Evolutionary conservation across 2,113 vertebrate genomes (phyloP).

Genomic region (Gobius niger): DNA sequence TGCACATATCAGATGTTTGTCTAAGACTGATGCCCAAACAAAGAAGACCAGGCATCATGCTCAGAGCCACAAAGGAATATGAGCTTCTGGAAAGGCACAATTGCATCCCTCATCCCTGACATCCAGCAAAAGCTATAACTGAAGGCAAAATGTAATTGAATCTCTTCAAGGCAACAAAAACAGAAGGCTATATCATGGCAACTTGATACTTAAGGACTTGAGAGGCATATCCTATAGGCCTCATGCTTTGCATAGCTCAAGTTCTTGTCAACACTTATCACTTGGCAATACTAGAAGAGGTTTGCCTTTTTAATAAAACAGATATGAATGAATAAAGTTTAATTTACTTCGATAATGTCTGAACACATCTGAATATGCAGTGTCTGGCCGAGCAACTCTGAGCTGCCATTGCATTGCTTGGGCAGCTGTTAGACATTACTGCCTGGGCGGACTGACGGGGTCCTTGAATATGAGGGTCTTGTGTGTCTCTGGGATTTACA

Average conservation of each 20-base stretch:
- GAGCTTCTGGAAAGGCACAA: slow-evolving; percentile 24
- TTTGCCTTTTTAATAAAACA: slow-evolving; percentile 3
- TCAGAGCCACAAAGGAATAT: slow-evolving; percentile 22
- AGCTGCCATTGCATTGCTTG: slow-evolving; percentile 49
- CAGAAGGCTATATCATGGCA: slow-evolving; percentile 8
- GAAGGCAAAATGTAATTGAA: not conserved
- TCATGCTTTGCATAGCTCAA: not conserved
- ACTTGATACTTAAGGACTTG: slow-evolving; percentile 3
- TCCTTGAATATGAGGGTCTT: slow-evolving; percentile 55
- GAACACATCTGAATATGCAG: slow-evolving; percentile 48
- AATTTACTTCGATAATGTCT: slow-evolving; percentile 30
- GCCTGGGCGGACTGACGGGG: slow-evolving; percentile 45
- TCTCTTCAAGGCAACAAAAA: slow-evolving; percentile 21
- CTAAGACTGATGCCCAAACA: slow-evolving; percentile 25
- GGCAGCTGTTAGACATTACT: slow-evolving; percentile 77
- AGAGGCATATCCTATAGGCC: not conserved
- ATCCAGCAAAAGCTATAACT: slow-evolving; percentile 1
- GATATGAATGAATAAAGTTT: slow-evolving; percentile 35
- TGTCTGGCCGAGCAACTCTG: slow-evolving; percentile 56
- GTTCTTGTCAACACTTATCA: not conserved
- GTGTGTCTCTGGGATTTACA: slow-evolving; percentile 47
- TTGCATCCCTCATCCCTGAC: slow-evolving; percentile 11
- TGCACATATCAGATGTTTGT: slow-evolving; percentile 8
- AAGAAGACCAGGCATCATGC: slow-evolving; percentile 34
- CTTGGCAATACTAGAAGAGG: not conserved